These are phyloP conservation scores for Merodon equestris DNA, from an alignment of 2,888 invertebrate genomes.

Conservation along the genomic window DNA sequence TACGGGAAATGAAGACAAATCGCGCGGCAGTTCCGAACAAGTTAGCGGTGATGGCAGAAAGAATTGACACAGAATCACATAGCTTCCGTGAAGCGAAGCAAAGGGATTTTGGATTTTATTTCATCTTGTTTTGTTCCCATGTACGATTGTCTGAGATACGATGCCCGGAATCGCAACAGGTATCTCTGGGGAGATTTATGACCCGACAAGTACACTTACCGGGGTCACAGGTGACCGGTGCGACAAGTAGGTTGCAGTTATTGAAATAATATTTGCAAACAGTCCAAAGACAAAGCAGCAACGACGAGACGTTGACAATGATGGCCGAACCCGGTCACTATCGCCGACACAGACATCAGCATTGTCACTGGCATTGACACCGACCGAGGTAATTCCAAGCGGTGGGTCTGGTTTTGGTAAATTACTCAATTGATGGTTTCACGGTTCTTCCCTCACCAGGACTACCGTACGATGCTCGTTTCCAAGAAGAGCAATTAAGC, in stretches of 20 bases:
- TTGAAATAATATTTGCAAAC: constrained; percentile 57
- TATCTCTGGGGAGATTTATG: constrained; percentile 55
- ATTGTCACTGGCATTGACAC: no score
- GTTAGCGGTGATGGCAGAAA: background rate
- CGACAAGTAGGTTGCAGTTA: constrained; percentile 41
- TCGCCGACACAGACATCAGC: no score
- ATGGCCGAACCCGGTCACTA: background rate
- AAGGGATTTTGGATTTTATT: background rate
- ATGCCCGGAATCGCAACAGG: constrained; percentile 37
- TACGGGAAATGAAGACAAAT: constrained; percentile 50
- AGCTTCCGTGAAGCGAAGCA: constrained; percentile 61
- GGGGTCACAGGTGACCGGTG: constrained; percentile 2
- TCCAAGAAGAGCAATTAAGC: constrained; percentile 31
- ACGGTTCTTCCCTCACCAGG: constrained; percentile 38
- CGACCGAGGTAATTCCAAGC: constrained; percentile 6
- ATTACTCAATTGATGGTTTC: constrained; percentile 56
- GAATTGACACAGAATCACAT: constrained; percentile 41
- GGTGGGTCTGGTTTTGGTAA: constrained; percentile 43
- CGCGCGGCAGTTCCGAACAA: constrained; percentile 6
- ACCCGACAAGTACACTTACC: constrained; percentile 43
- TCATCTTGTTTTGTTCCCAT: no score
- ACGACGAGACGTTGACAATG: constrained; percentile 17
- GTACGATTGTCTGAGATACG: background rate
- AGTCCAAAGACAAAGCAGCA: constrained; percentile 13
- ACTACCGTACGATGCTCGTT: constrained; percentile 32